These are phyloP conservation scores for Theristicus caerulescens DNA, from an alignment of 2,113 vertebrate genomes.

Conservation along the genomic window DNA sequence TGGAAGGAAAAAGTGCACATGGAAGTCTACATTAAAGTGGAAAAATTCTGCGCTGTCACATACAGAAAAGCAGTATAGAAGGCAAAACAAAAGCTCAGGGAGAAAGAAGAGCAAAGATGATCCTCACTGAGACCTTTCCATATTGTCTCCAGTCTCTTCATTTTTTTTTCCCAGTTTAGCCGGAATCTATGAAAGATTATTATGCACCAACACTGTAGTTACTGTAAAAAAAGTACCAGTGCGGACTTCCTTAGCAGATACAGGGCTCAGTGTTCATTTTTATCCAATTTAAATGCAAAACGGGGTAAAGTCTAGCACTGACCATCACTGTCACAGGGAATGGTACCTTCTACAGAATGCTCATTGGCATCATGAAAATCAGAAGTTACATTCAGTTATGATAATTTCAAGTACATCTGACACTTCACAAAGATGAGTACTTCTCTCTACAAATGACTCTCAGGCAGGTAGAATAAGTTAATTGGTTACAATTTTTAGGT, in stretches of 20 bases:
- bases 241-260: neutral
- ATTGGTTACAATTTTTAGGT: neutral
- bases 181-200: neutral
- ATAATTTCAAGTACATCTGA: neutral
- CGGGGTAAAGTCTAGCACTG: neutral
- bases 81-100: neutral
- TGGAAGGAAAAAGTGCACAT: neutral
- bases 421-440: neutral
- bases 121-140: neutral
- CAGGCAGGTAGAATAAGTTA: neutral
- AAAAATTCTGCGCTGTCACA: neutral
- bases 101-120: neutral
- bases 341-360: neutral
- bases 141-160: neutral
- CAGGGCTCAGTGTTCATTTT: neutral
- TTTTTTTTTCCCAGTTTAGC: neutral
- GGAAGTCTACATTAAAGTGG: neutral
- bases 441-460: neutral
- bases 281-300: neutral
- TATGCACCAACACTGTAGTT: neutral
- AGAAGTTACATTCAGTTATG: neutral
- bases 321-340: neutral
- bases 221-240: neutral
- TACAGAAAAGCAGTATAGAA: neutral
- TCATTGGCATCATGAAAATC: neutral